Base-by-base conservation (phyloP, 1,140 invertebrate genomes). In the Hylyphantes graminicola region DNA sequence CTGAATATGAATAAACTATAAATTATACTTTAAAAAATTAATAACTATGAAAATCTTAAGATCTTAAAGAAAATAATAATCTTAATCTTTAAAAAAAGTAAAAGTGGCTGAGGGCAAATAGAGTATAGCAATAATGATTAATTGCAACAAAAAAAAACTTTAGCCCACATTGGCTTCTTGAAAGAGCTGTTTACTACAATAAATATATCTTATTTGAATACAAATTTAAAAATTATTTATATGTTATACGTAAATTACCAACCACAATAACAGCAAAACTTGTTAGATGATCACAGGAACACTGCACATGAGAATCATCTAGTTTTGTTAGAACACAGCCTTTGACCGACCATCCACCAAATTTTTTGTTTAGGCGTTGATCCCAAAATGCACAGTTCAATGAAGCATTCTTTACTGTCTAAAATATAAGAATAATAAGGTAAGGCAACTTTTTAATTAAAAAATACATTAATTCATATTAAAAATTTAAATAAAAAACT, bases 271-370 rank as follows among this genome's bases (percentile, higher is more conserved):
- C n/a, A 53, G 75, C 35, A 65, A 77, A 77, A 21, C 59, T 65
- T 51, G 75, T 77, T 11, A 77, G 17, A 77, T 77, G 75, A 63
- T 77, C 61, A 54, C 75, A 77, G 12, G 35, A 77, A 54, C 75
- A 77, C 15, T 64, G 75, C 61, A 77, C 21, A 51, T 17, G 21
- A 17, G 55, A 51, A 11, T 11, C 11, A n/a, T 77, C n/a, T 17
- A 65, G 50, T 10, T 64, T 13, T 12, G 17, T 8, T 19, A 61
- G 19, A 15, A 53, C 6, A 51, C 75, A 77, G 21, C 75, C 75
- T 53, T 77, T 64, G 61, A 53, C 50, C 5, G 75, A 77, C 75
- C 75, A 77, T 8, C 35, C 61, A n/a, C 72, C 72, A 55, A 57
- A 55, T 21, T 57, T 55, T 19, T 57, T 50, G 57, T 77, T 77